phyloP scores from a whole-genome alignment of 2,888 invertebrate species.

The Zele albiditarsus region DNA sequence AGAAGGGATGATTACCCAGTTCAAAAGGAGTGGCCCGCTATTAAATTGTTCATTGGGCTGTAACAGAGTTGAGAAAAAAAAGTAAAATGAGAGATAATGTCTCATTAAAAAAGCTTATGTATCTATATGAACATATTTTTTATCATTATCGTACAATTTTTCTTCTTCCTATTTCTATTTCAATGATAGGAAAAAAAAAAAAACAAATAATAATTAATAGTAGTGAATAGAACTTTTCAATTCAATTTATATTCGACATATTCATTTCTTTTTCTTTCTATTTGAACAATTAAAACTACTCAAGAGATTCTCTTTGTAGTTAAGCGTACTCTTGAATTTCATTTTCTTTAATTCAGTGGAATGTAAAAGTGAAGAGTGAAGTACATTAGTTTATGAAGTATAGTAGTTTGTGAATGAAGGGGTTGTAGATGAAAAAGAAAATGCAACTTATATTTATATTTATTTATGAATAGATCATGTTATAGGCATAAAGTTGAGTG shows the following conservation, averaged over 20 bases:
- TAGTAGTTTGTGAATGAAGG: not conserved
- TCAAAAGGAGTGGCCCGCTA: not conserved
- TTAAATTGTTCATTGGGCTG: not conserved
- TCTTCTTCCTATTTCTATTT: not conserved
- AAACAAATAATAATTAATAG: not conserved
- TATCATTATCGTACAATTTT: not conserved
- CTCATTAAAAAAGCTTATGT: too few species aligned
- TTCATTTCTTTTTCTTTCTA: not conserved
- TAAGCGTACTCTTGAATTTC: not conserved
- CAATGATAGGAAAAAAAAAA: not conserved
- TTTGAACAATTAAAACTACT: not conserved
- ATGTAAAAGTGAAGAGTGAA: not conserved
- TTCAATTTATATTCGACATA: not conserved
- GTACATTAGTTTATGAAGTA: not conserved
- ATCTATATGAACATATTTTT: not conserved
- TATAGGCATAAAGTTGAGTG: slow-evolving; percentile 39
- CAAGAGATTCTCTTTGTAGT: not conserved
- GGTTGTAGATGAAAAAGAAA: not conserved
- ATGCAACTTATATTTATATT: slow-evolving; percentile 6
- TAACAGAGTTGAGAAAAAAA: not conserved
- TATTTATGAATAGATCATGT: slow-evolving; percentile 30
- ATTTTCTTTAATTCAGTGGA: slow-evolving; percentile 16
- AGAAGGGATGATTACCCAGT: not conserved
- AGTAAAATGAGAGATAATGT: not conserved
- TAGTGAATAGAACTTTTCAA: not conserved